A percentile compares a stretch with the other conserved stretches of the same genome.
Evolutionary conservation across 2,797 vertebrate species (phyloP).

Genomic region (Erethizon dorsatum): DNA sequence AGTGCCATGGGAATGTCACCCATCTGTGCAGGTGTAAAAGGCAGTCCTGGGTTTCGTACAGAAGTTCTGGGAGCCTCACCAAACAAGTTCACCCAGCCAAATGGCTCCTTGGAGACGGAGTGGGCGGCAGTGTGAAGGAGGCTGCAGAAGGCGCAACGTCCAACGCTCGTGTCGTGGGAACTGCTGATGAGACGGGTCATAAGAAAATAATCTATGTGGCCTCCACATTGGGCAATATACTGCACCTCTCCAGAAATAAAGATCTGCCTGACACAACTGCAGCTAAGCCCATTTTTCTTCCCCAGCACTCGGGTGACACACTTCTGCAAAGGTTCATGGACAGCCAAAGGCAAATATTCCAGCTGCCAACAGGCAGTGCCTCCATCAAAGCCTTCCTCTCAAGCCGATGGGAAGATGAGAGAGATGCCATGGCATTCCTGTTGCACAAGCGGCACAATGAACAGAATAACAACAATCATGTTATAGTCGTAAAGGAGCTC

Average conservation of each 20-base stretch:
- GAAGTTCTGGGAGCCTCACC: slow-evolving; percentile 14
- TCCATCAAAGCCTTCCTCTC: not conserved
- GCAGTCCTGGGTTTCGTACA: not conserved
- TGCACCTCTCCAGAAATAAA: not conserved
- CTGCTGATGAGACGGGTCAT: accelerated
- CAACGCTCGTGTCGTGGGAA: not conserved
- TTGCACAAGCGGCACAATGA: not conserved
- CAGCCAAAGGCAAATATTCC: not conserved
- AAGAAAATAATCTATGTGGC: not conserved
- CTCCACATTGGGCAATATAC: accelerated
- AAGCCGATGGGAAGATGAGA: not conserved
- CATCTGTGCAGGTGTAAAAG: not conserved
- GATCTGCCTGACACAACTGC: not conserved
- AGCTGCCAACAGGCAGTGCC: not conserved
- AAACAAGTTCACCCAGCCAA: slow-evolving; percentile 69
- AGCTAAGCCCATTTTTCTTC: not conserved
- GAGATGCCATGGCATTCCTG: not conserved
- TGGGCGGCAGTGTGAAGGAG: not conserved
- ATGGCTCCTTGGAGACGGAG: slow-evolving; percentile 17
- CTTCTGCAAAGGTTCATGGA: not conserved
- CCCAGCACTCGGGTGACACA: not conserved
- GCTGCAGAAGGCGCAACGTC: not conserved
- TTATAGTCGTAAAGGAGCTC: not conserved
- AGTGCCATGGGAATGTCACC: not conserved
- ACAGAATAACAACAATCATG: not conserved